Evolutionary conservation across 2,888 invertebrate species (phyloP), one percentile per base, ranked within the genome.

Genomic region (Gandaritis pyraliata): DNA sequence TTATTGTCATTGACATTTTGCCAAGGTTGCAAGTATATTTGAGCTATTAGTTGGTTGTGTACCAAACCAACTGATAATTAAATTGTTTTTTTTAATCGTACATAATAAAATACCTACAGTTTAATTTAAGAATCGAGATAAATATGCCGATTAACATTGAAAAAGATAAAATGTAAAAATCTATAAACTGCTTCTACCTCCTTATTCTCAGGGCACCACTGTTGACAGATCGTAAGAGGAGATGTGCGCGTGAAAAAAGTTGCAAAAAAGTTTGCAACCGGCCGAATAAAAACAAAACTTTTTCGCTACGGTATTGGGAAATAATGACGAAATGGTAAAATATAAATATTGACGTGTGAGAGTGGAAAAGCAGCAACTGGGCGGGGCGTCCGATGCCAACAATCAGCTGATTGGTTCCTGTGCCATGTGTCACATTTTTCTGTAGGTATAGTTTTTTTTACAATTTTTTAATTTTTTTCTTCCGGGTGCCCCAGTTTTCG

Each of bases 381-480:
- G 91, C 89, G 90, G 88, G 85, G 88, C 90, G 81, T 76, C 68
- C 79, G 76, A 69, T 66, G 74, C 79, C 79, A 77, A 83, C 87
- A 78, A 88, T 84, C 89, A 88, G 87, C 88, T 88, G 89, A 91
- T 91, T 91, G 91, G 91, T 82, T 84, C 84, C 72, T 74, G 78
- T 81, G 84, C 63, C 83, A 82, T 87, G 87, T 86, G 89, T 86
- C 84, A 82, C 83, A 81, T 86, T 89, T 88, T 90, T 88, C 83
- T 76, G 88, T 91, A 90, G 88, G 87, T 88, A 90, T 65, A 65
- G 57, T 66, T 87, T 86, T 33, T 80, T 82, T 79, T 61, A 58
- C 52, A 72, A 68, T 75, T 83, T 81, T 81, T 72, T 67, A 69
- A 53, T 61, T 64, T 58, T 54, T 61, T 68, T 62, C 68, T 69